Conservation (phyloP, 1,140 invertebrate genomes). For the Melanaphis sacchari region DNA sequence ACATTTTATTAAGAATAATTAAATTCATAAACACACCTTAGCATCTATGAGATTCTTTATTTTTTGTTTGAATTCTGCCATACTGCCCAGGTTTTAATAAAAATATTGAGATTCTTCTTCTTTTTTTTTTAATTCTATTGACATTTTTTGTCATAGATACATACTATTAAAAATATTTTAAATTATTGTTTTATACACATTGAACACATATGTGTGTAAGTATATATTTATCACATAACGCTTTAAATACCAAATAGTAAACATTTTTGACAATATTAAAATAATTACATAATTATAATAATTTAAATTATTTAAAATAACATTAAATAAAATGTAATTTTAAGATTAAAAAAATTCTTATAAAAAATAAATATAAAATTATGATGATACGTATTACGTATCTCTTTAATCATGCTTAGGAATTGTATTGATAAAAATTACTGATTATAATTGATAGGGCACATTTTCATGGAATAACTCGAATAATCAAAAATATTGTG, state of each 20-base stretch:
- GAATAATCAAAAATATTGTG: no score
- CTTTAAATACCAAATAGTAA: neutral
- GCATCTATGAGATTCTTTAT: conserved; percentile 46
- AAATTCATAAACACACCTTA: conserved; percentile 27
- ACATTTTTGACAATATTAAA: neutral
- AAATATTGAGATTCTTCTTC: neutral
- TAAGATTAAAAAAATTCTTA: neutral
- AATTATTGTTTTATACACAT: neutral
- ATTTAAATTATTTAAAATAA: neutral
- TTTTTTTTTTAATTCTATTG: neutral
- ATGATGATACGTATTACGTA: neutral
- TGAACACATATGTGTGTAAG: neutral
- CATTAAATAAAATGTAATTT: no score
- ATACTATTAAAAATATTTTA: neutral
- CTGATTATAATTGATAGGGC: neutral
- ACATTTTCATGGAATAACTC: neutral
- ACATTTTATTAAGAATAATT: neutral
- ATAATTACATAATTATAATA: neutral
- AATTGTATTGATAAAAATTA: neutral
- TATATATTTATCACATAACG: neutral
- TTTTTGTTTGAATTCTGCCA: conserved; percentile 53
- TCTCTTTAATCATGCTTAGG: neutral
- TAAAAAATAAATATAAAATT: neutral
- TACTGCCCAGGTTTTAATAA: neutral
- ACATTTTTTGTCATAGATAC: neutral